These are phyloP conservation scores for Anguilla rostrata DNA, from an alignment of 2,113 vertebrate genomes.

Conservation along the genomic window DNA sequence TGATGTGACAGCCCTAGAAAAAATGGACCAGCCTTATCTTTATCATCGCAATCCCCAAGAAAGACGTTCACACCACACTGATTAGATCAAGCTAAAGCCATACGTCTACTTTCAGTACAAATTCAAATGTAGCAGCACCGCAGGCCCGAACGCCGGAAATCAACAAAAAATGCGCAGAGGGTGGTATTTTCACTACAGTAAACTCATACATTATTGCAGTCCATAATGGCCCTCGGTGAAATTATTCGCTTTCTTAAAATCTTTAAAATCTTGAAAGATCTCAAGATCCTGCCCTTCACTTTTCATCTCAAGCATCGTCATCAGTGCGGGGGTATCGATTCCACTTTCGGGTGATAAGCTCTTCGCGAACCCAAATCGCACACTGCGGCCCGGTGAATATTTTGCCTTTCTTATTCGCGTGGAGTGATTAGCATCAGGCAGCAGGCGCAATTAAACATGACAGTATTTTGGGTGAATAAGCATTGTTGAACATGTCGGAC, in stretches of 20 bases:
- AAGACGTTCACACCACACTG: conserved; percentile 61
- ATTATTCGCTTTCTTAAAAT: not conserved
- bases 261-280: not conserved
- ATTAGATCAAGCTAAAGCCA: conserved; percentile 44
- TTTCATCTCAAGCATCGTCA: conserved; percentile 49
- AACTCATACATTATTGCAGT: not conserved
- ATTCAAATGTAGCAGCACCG: not conserved
- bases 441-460: conserved; percentile 29
- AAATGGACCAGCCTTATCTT: conserved; percentile 49
- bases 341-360: conserved; percentile 57
- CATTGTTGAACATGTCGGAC: conserved; percentile 10
- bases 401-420: conserved; percentile 56
- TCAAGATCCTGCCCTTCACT: not conserved
- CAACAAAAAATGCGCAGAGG: not conserved
- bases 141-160: not conserved
- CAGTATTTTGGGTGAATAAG: conserved; percentile 38
- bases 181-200: not conserved
- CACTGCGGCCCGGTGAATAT: conserved; percentile 47
- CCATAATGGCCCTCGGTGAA: not conserved
- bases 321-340: conserved; percentile 61
- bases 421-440: conserved; percentile 56
- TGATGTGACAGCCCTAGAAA: conserved; percentile 35
- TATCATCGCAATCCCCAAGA: conserved; percentile 59
- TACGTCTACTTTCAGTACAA: not conserved
- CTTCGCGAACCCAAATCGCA: conserved; percentile 38